Base-by-base conservation (phyloP, 1,140 invertebrate genomes). In the Telenomus remus region DNA sequence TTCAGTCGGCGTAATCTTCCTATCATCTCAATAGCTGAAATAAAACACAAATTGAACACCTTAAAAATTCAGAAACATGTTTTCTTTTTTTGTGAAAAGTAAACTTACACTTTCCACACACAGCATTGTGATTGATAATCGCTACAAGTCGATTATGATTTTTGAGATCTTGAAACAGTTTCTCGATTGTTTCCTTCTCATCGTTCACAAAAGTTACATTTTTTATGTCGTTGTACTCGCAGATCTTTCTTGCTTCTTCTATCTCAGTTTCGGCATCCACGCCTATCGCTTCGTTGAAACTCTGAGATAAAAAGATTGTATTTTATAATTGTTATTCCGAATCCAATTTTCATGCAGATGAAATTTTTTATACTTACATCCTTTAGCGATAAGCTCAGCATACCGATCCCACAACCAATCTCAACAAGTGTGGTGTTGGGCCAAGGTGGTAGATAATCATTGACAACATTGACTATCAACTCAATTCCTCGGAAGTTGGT, bases 381-480 rank as follows among this genome's bases (percentile, higher is more conserved):
- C 48, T 85, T 81, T 71, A 87, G 49, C 74, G 84, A 81, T 27
- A 88, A 70, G 60, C 85, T 85, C 34, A 86, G 83, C 1, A 87
- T 66, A 27, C 87, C 87, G 47, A 84, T 82, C 10, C 87, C 86
- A 68, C 87, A 88, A 50, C 87, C 87, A 48, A 88, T 81, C 81
- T 88, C 87, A 55, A 87, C 51, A 15, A 88, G 49, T n/a, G 80
- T 85, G n/a, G 79, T 82, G 49, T 81, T 86, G n/a, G 73, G 54
- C 34, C 69, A 75, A 12, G 83, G 83, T 9, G 65, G 57, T 15
- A 88, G 64, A 13, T 85, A 79, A 35, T 85, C 80, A 12, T 75
- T 51, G 12, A 88, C 82, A 19, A 82, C 71, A 57, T 83, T 81
- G 13, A 80, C 70, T n/a, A 87, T 69, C 53, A 84, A 66, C 73